A percentile compares a stretch with the other conserved stretches of the same genome.
phyloP scores from a whole-genome alignment of 2,113 vertebrate species.

The Dipodomys ordii region DNA sequence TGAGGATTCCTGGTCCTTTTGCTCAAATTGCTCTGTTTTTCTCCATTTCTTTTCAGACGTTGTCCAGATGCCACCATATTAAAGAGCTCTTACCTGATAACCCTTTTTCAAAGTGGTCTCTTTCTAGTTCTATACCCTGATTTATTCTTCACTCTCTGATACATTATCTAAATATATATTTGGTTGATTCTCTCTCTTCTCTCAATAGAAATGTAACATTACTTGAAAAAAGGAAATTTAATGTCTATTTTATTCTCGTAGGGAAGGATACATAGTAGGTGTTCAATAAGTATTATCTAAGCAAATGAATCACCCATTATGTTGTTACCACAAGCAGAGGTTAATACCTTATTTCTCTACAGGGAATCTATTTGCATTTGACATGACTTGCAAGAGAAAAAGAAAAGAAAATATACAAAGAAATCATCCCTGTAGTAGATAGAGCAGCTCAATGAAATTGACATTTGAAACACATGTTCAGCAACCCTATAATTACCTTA shows the following conservation, averaged over 20 bases:
- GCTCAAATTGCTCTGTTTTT: neutral
- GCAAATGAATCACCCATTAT: neutral
- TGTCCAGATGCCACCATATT: neutral
- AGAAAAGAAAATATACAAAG: neutral
- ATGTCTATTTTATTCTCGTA: neutral
- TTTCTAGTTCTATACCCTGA: neutral
- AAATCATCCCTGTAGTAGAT: neutral
- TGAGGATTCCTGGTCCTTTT: neutral
- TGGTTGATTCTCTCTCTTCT: neutral
- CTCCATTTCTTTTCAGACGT: neutral
- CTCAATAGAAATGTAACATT: neutral
- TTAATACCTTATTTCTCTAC: neutral
- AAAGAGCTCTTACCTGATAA: neutral
- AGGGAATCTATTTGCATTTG: neutral
- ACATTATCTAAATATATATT: neutral
- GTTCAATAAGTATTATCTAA: neutral
- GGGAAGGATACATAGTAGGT: neutral
- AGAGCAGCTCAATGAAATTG: rapidly evolving
- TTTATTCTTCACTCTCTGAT: neutral
- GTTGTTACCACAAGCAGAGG: too few species aligned
- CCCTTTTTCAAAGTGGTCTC: neutral
- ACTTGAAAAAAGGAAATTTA: neutral
- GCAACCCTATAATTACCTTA: neutral
- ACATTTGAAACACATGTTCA: neutral
- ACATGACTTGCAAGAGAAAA: conserved; percentile 23